These are phyloP conservation scores for Arizona elegans DNA, from an alignment of 2,113 vertebrate species.

Conservation along the genomic window DNA sequence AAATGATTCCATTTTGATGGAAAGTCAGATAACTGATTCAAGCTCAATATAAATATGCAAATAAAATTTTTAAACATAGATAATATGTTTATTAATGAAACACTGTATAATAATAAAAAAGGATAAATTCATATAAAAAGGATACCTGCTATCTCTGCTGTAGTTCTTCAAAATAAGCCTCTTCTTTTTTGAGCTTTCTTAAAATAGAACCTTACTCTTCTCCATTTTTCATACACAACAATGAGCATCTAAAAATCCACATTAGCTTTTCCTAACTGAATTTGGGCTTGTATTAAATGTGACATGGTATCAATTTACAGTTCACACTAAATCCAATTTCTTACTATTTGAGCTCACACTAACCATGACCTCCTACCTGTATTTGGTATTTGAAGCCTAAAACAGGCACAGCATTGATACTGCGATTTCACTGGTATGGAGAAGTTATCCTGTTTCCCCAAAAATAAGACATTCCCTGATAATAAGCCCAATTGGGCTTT, in stretches of 20 bases:
- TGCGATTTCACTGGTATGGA: not conserved
- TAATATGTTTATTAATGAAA: not conserved
- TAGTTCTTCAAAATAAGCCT: not conserved
- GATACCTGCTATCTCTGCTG: not conserved
- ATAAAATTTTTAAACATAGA: not conserved
- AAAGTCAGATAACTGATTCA: not conserved
- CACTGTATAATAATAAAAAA: not conserved
- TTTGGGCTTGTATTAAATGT: not conserved
- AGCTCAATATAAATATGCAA: not conserved
- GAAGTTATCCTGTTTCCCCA: too few species aligned
- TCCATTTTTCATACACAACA: not conserved
- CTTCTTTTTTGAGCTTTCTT: not conserved
- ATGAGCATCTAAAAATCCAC: not conserved
- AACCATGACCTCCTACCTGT: not conserved
- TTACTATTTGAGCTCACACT: not conserved
- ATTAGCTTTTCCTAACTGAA: not conserved
- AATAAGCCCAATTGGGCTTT: too few species aligned
- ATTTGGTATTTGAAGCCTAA: not conserved
- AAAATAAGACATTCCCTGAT: too few species aligned
- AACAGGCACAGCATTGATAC: not conserved
- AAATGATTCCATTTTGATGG: not conserved
- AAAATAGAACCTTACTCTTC: not conserved
- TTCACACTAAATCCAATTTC: not conserved
- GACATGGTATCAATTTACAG: not conserved
- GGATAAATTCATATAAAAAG: not conserved